Conservation (phyloP, 2,888 invertebrate genomes). For the Nomada flava region DNA sequence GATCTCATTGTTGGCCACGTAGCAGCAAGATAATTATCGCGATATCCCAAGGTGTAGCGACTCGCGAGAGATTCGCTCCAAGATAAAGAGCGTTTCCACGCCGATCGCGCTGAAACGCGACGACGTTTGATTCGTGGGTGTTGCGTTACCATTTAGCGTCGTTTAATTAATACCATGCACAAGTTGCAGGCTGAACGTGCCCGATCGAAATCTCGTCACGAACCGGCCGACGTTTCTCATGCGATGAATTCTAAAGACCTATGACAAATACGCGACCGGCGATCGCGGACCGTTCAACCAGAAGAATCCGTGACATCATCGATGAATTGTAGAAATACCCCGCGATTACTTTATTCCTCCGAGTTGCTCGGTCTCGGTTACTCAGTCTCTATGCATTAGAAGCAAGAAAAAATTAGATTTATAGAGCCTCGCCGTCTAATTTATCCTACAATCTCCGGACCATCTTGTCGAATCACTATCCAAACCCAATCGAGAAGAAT, state of each 20-base stretch:
- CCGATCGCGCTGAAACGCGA: constrained; percentile 46
- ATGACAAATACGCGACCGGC: constrained; percentile 52
- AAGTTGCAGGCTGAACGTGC: constrained; percentile 46
- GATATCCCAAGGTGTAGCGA: constrained; percentile 28
- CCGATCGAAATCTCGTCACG: constrained; percentile 65
- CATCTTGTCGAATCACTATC: constrained; percentile 14
- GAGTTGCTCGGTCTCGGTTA: too few species aligned
- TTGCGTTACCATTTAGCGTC: constrained; percentile 55
- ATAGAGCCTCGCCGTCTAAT: not conserved
- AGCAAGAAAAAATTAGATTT: too few species aligned
- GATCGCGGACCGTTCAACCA: constrained; percentile 17
- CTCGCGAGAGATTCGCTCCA: constrained; percentile 35
- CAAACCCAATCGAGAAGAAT: constrained; percentile 30
- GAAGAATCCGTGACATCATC: constrained; percentile 42
- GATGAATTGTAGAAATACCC: constrained; percentile 12
- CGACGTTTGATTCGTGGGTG: constrained; percentile 52
- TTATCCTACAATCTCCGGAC: not conserved
- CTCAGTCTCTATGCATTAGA: too few species aligned
- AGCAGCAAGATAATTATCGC: constrained; percentile 45
- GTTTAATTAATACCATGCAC: constrained; percentile 58
- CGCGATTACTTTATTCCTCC: not conserved
- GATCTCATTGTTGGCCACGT: constrained; percentile 21
- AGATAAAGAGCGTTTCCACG: constrained; percentile 51
- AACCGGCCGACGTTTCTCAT: constrained; percentile 52
- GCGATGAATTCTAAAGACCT: constrained; percentile 66